These are phyloP conservation scores for Zaprionus vittiger DNA, from an alignment of 1,140 invertebrate genomes.

Conservation along the genomic window DNA sequence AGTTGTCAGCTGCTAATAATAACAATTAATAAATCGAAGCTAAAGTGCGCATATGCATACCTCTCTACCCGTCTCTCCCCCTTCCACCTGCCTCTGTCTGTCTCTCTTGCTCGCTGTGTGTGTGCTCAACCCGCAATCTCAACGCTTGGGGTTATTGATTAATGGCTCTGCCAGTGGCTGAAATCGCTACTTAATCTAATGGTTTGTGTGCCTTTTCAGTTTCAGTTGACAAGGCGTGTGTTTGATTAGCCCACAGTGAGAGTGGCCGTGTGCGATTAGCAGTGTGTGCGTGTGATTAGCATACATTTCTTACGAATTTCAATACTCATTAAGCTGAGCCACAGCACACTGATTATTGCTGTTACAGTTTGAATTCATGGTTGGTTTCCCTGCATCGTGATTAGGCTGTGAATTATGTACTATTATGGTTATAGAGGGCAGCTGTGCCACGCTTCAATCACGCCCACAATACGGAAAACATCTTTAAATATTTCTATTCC, in stretches of 20 bases:
- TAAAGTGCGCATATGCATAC: conserved; percentile 8
- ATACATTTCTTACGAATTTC: conserved; percentile 45
- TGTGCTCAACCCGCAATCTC: conserved; percentile 37
- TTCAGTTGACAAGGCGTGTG: conserved; percentile 30
- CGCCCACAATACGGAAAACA: neutral
- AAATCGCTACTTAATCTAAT: conserved; percentile 77
- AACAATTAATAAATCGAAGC: conserved; percentile 71
- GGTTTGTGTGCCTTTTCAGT: conserved; percentile 54
- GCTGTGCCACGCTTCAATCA: neutral
- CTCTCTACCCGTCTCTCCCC: neutral
- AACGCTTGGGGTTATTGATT: conserved; percentile 57
- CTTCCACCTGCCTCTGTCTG: neutral
- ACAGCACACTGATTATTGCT: neutral
- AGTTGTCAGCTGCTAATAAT: conserved; percentile 58
- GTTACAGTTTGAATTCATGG: neutral
- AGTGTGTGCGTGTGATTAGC: conserved; percentile 26
- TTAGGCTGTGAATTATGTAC: neutral
- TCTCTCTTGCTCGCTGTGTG: neutral
- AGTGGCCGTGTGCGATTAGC: neutral
- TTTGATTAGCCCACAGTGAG: conserved; percentile 45
- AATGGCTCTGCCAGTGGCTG: conserved; percentile 30
- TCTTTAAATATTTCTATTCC: neutral
- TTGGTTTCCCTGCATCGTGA: neutral
- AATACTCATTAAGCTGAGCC: conserved; percentile 46
- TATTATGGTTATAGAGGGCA: neutral